Percentiles rank a stretch among this genome's conserved stretches.
Conservation (phyloP, 2,888 invertebrate species). For the Caenorhabditis sinica region DNA sequence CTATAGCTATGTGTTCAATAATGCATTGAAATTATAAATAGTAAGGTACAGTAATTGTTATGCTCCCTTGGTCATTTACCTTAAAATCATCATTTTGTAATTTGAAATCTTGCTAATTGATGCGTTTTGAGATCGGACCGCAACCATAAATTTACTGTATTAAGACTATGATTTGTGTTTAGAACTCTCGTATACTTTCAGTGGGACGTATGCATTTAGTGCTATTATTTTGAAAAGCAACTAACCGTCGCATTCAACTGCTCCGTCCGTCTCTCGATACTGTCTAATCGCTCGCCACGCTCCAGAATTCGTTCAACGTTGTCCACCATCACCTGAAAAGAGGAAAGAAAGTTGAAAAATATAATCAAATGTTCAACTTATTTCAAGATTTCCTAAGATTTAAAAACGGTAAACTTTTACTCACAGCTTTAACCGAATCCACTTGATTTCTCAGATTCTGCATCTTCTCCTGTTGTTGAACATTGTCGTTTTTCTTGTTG, state of each 20-base stretch:
- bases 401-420: background rate
- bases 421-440: constrained; percentile 72
- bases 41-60: too few species aligned
- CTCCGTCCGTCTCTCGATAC: constrained; percentile 76
- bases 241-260: constrained; percentile 74
- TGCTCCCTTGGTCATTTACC: too few species aligned
- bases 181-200: too few species aligned
- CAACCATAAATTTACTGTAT: too few species aligned
- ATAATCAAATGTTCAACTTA: background rate
- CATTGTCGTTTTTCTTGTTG: constrained; percentile 11
- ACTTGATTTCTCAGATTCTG: constrained; percentile 68
- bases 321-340: constrained; percentile 79
- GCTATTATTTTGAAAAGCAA: too few species aligned
- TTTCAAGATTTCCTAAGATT: background rate
- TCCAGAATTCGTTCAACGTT: constrained; percentile 81
- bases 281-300: constrained; percentile 81
- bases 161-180: too few species aligned
- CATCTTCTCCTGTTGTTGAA: constrained; percentile 40
- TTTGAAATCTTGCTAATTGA: too few species aligned
- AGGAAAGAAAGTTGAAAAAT: background rate
- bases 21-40: too few species aligned
- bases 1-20: too few species aligned
- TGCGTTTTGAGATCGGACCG: too few species aligned
- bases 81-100: too few species aligned
- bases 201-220: too few species aligned